Evolutionary conservation across 2,888 invertebrate genomes (phyloP), one percentile per base, ranked within the genome.

Genomic region (Stenodera caucasica): DNA sequence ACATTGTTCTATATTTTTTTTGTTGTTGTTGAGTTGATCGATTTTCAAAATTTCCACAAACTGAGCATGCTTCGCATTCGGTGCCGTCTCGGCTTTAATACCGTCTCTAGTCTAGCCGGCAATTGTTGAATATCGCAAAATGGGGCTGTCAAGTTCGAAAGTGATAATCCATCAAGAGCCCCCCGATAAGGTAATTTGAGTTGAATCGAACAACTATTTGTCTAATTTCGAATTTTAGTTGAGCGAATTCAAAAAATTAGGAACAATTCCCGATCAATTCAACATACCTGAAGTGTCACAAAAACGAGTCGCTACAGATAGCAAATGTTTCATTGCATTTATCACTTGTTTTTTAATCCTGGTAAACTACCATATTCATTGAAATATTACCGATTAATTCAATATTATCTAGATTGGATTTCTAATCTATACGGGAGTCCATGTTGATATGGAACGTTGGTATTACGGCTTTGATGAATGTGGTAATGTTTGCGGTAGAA

Each of bases 401-500:
- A 53, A 3, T 45, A n/a, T n/a, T n/a, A n/a, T n/a, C n/a, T n/a
- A 64, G 64, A 15, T 32, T 15, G 37, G 23, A 6, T 52, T 58
- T 3, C 15, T 18, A 2, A 40, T 35, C 12, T 60, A 58, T 15
- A 52, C 59, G 11, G 6, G 40, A 2, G 29, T 26, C 32, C 54
- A 64, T 57, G 32, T 55, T 32, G 59, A 62, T 57, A n/a, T 55
- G 23, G 53, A 37, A 4, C 49, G 57, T 32, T 18, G 57, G 11
- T 15, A 18, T 0, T 29, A 50, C 23, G 60, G 60, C 21, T 65
- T 60, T 35, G 65, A 65, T 45, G 49, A 55, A 3, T 65, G 62
- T 51, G 65, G 65, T 15, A 65, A 65, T 56, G 35, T 63, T 32
- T 65, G 65, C 18, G 65, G 63, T 15, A 51, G 35, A 30, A 32